A percentile compares a stretch with the other conserved stretches of the same genome.
These are phyloP conservation scores for Anneissia japonica DNA, from an alignment of 35 echinoderm and acorn worm genomes.

Conservation along the genomic window DNA sequence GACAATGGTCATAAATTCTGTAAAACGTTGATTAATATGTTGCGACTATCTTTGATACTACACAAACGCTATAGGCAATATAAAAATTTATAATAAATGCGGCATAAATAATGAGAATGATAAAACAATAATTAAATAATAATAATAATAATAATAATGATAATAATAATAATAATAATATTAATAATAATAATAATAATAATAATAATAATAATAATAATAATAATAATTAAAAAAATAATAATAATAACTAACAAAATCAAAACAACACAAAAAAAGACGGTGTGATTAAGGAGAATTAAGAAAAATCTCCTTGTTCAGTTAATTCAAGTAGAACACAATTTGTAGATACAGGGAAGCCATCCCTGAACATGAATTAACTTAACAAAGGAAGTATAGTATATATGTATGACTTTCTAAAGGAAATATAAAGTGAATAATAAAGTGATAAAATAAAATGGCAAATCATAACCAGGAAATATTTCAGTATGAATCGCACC, in stretches of 20 bases:
- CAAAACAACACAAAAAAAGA: too few relatives aligned
- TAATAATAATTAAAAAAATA: constrained; percentile 7
- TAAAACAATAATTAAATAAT: not conserved
- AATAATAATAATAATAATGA: constrained; percentile 9
- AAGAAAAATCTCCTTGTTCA: too few relatives aligned
- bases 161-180: constrained; percentile 25
- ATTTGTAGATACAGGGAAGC: too few relatives aligned
- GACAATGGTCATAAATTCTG: not conserved
- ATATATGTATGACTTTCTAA: too few relatives aligned
- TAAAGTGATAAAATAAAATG: too few relatives aligned
- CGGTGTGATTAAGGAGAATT: too few relatives aligned
- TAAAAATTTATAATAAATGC: not conserved
- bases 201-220: constrained; percentile 25
- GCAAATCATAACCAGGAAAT: too few relatives aligned
- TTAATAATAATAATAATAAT: constrained; percentile 22
- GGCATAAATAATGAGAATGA: not conserved
- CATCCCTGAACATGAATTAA: too few relatives aligned
- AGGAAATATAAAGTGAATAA: too few relatives aligned
- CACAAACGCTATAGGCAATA: not conserved
- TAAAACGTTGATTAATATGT: not conserved
- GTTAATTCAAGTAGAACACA: too few relatives aligned
- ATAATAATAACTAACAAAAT: not conserved
- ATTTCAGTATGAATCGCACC: too few relatives aligned
- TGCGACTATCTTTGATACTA: not conserved
- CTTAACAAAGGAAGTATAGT: too few relatives aligned